Percentiles rank a stretch among this genome's conserved stretches.
phyloP scores from a whole-genome alignment of 2,113 vertebrate species.

The Pollachius pollachius region DNA sequence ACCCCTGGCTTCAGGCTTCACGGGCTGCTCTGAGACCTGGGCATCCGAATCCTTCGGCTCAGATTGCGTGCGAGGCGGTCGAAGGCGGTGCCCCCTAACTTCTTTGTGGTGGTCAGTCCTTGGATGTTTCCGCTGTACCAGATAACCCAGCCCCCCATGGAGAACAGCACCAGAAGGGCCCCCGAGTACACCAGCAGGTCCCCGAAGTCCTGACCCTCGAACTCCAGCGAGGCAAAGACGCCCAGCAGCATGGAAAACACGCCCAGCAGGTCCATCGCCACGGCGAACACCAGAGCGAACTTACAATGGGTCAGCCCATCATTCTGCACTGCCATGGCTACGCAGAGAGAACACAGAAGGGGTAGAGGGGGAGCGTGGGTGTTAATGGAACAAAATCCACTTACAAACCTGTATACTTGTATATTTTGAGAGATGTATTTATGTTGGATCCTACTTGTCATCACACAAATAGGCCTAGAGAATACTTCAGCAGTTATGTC shows the following conservation, averaged over 20 bases:
- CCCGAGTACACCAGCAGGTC: conserved; percentile 86
- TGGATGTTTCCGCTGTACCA: conserved; percentile 93
- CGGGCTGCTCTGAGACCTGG: conserved; percentile 53
- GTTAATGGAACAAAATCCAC: not conserved
- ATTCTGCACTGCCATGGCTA: conserved; percentile 60
- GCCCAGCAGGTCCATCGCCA: conserved; percentile 81
- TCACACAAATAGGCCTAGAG: not conserved
- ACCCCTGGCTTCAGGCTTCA: conserved; percentile 15
- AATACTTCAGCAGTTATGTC: no score
- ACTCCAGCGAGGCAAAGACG: conserved; percentile 81
- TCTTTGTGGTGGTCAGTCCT: conserved; percentile 60
- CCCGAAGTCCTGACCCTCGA: conserved; percentile 81
- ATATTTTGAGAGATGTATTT: not conserved
- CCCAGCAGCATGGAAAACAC: conserved; percentile 77
- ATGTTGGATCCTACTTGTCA: not conserved
- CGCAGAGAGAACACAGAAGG: conserved; percentile 1
- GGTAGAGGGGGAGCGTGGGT: not conserved
- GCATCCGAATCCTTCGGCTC: conserved; percentile 65
- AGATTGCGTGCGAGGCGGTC: conserved; percentile 67
- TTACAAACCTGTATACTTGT: not conserved
- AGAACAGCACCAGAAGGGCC: conserved; percentile 80
- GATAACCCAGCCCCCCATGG: conserved; percentile 85
- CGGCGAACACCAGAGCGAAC: conserved; percentile 78
- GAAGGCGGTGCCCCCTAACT: conserved; percentile 55
- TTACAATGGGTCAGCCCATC: conserved; percentile 81